Evolutionary conservation across 2,113 vertebrate genomes (phyloP).

Genomic region (Mus spicilegus): DNA sequence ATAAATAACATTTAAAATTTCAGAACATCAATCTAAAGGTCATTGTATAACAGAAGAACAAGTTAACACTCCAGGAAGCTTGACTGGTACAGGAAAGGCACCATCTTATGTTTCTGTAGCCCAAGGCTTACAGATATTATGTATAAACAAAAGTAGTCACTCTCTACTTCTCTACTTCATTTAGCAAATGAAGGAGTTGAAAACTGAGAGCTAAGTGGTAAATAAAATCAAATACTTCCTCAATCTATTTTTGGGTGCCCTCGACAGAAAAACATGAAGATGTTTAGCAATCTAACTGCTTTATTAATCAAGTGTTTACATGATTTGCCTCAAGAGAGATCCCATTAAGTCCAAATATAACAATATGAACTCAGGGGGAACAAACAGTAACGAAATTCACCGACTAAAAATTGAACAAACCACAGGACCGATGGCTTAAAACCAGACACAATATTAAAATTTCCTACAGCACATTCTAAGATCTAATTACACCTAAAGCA

Average conservation of each 20-base stretch:
- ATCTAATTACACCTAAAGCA: constrained; percentile 1
- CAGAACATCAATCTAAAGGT: neutral
- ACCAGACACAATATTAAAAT: neutral
- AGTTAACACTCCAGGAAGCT: neutral
- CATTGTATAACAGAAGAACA: neutral
- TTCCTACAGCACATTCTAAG: neutral
- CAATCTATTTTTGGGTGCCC: constrained; percentile 22
- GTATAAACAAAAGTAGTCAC: neutral
- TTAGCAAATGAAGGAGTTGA: constrained; percentile 29
- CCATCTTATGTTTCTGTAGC: neutral
- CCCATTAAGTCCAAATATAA: neutral
- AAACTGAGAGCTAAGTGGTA: neutral
- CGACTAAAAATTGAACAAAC: neutral
- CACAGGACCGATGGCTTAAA: neutral
- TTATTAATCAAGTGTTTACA: neutral
- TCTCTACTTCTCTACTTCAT: neutral
- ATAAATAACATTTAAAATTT: neutral
- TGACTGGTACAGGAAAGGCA: neutral
- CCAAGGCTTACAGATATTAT: neutral
- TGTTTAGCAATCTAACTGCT: neutral
- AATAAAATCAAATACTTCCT: constrained; percentile 63
- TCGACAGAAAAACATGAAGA: constrained; percentile 46
- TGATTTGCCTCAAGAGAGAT: constrained; percentile 17
- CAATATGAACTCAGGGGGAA: neutral
- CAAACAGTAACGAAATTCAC: constrained; percentile 31